Percentiles rank a stretch among this genome's conserved stretches.
Conservation (phyloP, 64 coral and sea anemone genomes). For the Pocillopora verrucosa region DNA sequence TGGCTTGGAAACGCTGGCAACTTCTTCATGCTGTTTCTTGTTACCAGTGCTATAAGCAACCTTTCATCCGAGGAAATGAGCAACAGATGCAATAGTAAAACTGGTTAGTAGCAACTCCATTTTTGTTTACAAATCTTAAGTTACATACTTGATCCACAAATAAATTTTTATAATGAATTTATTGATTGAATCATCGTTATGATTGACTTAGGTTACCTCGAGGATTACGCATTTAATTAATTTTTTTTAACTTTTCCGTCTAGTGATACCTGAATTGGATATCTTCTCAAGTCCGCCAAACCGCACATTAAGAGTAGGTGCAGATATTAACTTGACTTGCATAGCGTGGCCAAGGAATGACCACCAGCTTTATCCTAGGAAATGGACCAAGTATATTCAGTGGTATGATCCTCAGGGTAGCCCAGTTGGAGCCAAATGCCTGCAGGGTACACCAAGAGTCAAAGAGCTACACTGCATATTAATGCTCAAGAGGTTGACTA, state of each 20-base stretch:
- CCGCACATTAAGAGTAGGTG: neutral
- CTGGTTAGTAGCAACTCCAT: too few relatives aligned
- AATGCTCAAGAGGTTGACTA: neutral
- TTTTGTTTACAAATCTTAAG: too few relatives aligned
- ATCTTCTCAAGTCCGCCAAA: neutral
- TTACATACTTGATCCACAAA: too few relatives aligned
- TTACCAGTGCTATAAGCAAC: too few relatives aligned
- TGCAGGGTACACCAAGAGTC: neutral
- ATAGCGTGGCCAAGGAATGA: neutral
- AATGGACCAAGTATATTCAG: neutral
- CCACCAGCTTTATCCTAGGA: neutral
- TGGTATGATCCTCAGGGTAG: neutral
- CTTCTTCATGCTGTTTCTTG: too few relatives aligned
- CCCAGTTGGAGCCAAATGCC: neutral
- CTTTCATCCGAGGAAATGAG: too few relatives aligned
- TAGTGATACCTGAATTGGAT: neutral
- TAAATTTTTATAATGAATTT: too few relatives aligned
- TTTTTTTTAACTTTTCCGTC: neutral
- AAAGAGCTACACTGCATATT: neutral
- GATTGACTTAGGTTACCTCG: too few relatives aligned
- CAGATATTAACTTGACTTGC: neutral
- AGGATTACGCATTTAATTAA: too few relatives aligned
- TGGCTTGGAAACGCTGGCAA: too few relatives aligned
- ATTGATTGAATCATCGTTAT: neutral
- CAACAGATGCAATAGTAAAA: too few relatives aligned